Base-by-base conservation (phyloP, 2,888 invertebrate genomes). In the Elmis aenea region DNA sequence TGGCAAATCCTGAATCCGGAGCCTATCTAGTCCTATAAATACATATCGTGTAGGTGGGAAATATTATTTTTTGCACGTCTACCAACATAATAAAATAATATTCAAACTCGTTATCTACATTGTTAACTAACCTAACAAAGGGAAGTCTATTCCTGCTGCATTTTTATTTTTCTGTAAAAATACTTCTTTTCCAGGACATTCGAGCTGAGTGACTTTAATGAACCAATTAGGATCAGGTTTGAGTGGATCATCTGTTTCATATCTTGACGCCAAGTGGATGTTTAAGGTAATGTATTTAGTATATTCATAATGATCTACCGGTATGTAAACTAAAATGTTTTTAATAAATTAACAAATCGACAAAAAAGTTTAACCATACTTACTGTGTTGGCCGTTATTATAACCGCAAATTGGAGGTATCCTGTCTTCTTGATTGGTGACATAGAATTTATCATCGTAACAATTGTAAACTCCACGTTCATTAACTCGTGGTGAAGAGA, bases 381-480 rank as follows among this genome's bases (percentile, higher is more conserved):
- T 46, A 76, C 76, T 49, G 51, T 81, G 80, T 44, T 80, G 79
- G 3, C 74, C 75, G 15, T 65, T 71, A 46, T 79, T 79, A 45
- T 74, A 71, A 3, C 80, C 80, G 34, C 80, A 80, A 2, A 80
- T 58, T 1, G 69, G 60, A 0, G 74, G 74, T 5, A 74, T 31
- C 0, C 71, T 68, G 53, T 71, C 70, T n/a, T 72, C 70, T 12
- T 71, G 69, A 18, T 18, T 6, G 8, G 5, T 18, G 1, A 76
- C 72, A 52, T 68, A 70, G 66, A 76, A 71, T 45, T 71, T 69
- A 45, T 76, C 76, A 34, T 71, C 69, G 5, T 68, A 58, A 58
- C 76, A 76, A 2, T 64, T 59, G 57, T 62, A 73, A 6, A 30
- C 30, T 9, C 36, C 23, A 1, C 41, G 31, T 5, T 22, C 26